phyloP scores from a whole-genome alignment of 2,113 vertebrate species.

The Stercorarius parasiticus region DNA sequence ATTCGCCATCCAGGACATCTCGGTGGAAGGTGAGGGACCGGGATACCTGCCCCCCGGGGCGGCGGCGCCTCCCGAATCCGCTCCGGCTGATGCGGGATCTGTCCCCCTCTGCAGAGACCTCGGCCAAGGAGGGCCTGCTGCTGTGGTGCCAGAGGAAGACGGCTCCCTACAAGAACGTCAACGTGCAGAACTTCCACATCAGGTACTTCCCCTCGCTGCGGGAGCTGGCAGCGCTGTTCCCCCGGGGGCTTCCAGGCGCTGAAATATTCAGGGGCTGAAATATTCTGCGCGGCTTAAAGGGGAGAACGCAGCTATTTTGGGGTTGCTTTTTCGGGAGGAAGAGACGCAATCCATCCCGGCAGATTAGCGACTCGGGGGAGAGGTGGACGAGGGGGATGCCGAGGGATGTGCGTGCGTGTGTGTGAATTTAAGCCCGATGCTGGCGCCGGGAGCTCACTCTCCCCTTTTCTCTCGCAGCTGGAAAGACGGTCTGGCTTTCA shows the following conservation, averaged over 20 bases:
- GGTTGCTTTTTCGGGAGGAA: background rate
- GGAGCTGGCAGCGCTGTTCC: too few relatives aligned
- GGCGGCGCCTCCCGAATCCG: fast-evolving
- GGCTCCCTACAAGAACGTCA: constrained; percentile 95
- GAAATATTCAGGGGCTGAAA: background rate
- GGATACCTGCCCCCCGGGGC: fast-evolving
- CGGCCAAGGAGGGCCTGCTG: constrained; percentile 92
- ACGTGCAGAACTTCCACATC: constrained; percentile 98
- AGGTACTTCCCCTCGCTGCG: constrained; percentile 67
- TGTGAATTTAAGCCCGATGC: background rate
- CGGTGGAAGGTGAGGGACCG: constrained; percentile 84
- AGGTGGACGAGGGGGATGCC: background rate
- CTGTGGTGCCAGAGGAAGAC: constrained; percentile 98
- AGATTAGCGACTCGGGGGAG: background rate
- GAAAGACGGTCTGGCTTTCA: constrained; percentile 96
- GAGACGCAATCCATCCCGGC: fast-evolving
- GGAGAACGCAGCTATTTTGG: background rate
- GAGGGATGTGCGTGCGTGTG: too few relatives aligned
- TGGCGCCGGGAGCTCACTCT: background rate
- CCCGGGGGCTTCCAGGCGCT: background rate
- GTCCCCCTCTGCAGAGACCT: constrained; percentile 81
- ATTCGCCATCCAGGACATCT: constrained; percentile 97
- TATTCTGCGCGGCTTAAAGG: background rate
- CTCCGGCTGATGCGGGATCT: background rate
- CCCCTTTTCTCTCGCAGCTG: constrained; percentile 73